Base-by-base conservation (phyloP, 1,140 invertebrate species). In the Andricus grossulariae region DNA sequence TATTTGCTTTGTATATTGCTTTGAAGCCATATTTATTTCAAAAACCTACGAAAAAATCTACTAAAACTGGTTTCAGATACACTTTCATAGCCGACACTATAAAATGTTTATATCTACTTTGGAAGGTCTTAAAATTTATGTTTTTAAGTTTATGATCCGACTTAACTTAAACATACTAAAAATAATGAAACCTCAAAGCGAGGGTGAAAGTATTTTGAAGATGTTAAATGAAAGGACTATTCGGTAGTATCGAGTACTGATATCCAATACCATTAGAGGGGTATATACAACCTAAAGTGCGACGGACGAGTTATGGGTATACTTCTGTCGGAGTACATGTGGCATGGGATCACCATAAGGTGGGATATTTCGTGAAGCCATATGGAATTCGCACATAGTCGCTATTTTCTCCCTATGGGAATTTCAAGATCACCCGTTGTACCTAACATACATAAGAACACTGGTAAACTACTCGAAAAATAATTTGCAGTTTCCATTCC, bases 321-420 rank as follows among this genome's bases (percentile, higher is more conserved):
- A 85, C 82, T 85, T 85, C 80, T 79, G 77, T 79, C 77, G 77
- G 80, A 85, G 83, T 83, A 83, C 79, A 80, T 81, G 80, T 82
- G 82, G 80, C 84, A 81, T 86, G 84, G 88, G 88, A 89, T 89
- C 87, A 89, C 88, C 88, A 88, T 89, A 89, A 89, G 88, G 87
- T 85, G 84, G 88, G 86, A 89, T 89, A 87, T 88, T 88, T 84
- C 79, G 82, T 83, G 84, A 85, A 85, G 71, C 82, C 83, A 84
- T 84, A 82, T 84, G 79, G 79, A 84, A 84, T 82, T 80, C 83
- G 79, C 78, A 80, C 71, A 75, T 55, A 78, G 50, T 77, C 77
- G 70, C 72, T 71, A 52, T 83, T 45, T 78, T 83, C 50, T 74
- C 77, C 87, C 86, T 77, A 8, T 72, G 88, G 86, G 88, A 88